Percentiles rank a stretch among this genome's conserved stretches.
phyloP scores from a whole-genome alignment of 2,888 invertebrate species.

The Caenorhabditis sp. region DNA sequence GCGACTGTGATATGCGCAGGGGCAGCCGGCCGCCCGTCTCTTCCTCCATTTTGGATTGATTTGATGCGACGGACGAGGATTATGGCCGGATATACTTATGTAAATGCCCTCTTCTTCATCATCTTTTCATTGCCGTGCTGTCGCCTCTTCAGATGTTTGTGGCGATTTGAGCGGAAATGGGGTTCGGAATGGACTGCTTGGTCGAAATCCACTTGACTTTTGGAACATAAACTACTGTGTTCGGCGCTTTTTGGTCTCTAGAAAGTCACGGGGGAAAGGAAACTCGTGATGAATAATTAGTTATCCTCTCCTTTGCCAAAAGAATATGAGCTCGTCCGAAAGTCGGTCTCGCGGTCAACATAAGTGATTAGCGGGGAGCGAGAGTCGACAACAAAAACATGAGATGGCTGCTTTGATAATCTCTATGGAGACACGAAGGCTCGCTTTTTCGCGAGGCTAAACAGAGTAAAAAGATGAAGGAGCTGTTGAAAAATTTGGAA shows the following conservation, averaged over 20 bases:
- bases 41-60: conserved; percentile 2
- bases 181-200: neutral
- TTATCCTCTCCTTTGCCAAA: neutral
- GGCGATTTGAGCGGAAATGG: neutral
- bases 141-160: neutral
- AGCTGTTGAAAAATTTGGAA: neutral
- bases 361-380: neutral
- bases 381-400: conserved; percentile 7
- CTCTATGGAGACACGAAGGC: conserved; percentile 1
- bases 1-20: conserved; percentile 5
- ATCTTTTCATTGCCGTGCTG: neutral
- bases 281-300: conserved; percentile 8
- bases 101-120: conserved; percentile 21
- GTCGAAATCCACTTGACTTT: neutral
- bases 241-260: neutral
- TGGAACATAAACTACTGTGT: neutral
- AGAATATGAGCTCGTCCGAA: neutral
- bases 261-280: neutral
- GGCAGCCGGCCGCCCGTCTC: neutral
- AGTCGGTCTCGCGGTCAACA: neutral
- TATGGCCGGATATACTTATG: conserved; percentile 34
- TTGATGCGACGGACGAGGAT: conserved; percentile 9
- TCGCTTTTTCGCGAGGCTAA: too few species aligned
- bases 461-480: too few species aligned
- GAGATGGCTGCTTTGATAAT: neutral